These are phyloP conservation scores for Tetramorium bicarinatum DNA, from an alignment of 2,888 invertebrate species.

Conservation along the genomic window DNA sequence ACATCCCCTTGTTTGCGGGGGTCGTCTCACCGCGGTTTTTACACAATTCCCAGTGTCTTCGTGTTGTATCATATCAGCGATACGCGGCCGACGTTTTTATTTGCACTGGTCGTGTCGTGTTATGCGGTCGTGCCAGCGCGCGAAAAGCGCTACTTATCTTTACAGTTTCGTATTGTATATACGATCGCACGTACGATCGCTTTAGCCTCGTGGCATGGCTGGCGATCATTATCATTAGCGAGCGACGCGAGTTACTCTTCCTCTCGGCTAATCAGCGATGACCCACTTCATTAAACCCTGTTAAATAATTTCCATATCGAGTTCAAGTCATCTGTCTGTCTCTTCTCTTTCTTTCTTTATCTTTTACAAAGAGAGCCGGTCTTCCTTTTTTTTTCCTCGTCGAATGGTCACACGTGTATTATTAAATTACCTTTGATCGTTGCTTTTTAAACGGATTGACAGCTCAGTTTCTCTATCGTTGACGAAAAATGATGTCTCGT, in stretches of 20 bases:
- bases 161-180: conserved; percentile 53
- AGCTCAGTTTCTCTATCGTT: neutral
- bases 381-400: neutral
- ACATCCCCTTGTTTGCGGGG: neutral
- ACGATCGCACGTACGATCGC: conserved; percentile 33
- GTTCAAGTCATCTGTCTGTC: neutral
- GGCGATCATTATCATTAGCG: conserved; percentile 55
- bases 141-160: conserved; percentile 62
- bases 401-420: neutral
- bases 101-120: conserved; percentile 76
- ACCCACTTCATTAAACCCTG: conserved; percentile 63
- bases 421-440: conserved; percentile 1
- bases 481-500: neutral
- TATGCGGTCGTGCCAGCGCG: conserved; percentile 72
- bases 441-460: neutral
- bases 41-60: conserved; percentile 34
- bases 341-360: neutral
- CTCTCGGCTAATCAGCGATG: conserved; percentile 63
- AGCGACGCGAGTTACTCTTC: conserved; percentile 56
- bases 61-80: conserved; percentile 41
- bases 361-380: neutral
- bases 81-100: conserved; percentile 63
- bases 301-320: conserved; percentile 59
- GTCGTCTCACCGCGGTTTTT: conserved; percentile 20
- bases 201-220: conserved; percentile 11